Percentiles rank a stretch among this genome's conserved stretches.
phyloP scores from a whole-genome alignment of 1,140 invertebrate genomes.

The Cylas formicarius region DNA sequence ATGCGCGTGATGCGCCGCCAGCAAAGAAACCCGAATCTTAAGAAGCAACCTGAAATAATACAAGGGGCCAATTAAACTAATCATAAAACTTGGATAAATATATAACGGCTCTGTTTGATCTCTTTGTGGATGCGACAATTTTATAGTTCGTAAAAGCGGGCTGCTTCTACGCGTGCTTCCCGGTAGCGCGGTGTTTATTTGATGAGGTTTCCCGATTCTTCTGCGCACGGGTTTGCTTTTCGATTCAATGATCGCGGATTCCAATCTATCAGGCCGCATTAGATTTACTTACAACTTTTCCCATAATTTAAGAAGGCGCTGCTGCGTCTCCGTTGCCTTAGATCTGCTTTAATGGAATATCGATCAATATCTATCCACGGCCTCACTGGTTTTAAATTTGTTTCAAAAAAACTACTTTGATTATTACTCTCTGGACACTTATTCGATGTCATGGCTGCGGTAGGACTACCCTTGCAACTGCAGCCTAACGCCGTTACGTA shows the following conservation, averaged over 20 bases:
- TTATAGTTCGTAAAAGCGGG: conserved; percentile 35
- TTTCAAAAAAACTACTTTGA: too few relatives aligned
- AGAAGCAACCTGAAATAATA: conserved; percentile 39
- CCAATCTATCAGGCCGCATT: conserved; percentile 37
- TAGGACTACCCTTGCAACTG: too few relatives aligned
- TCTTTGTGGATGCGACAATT: conserved; percentile 37
- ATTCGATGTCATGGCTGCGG: too few relatives aligned
- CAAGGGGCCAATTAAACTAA: conserved; percentile 33
- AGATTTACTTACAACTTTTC: conserved; percentile 38
- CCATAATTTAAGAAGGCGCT: conserved; percentile 39
- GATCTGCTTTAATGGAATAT: too few relatives aligned
- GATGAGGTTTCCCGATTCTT: conserved; percentile 16
- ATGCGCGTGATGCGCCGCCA: conserved; percentile 8
- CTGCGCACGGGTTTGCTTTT: conserved; percentile 18
- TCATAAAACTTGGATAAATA: conserved; percentile 39
- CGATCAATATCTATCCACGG: too few relatives aligned
- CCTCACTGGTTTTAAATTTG: too few relatives aligned
- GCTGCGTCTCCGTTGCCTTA: too few relatives aligned
- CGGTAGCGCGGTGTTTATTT: conserved; percentile 25
- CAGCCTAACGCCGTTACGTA: too few relatives aligned
- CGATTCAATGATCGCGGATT: conserved; percentile 37
- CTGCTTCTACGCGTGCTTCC: conserved; percentile 10
- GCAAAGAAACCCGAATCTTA: conserved; percentile 30
- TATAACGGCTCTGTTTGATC: conserved; percentile 35
- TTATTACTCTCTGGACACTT: too few relatives aligned